Conservation (phyloP, 2,888 invertebrate genomes). For the Dorcus hopei region DNA sequence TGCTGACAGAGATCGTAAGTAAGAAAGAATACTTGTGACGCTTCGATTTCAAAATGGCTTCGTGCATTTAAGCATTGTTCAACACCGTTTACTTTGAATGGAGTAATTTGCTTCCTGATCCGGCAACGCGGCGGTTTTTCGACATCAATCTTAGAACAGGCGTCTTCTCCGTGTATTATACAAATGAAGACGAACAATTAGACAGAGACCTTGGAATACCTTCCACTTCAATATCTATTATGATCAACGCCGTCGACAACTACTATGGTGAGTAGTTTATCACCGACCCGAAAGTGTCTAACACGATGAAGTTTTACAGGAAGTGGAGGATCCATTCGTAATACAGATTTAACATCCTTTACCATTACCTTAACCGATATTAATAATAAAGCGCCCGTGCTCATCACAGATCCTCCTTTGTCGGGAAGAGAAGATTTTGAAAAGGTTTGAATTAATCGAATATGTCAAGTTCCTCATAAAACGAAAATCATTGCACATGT, state of each 20-base stretch:
- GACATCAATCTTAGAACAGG: conserved; percentile 48
- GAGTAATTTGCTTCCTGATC: too few relatives aligned
- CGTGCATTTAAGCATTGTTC: not conserved
- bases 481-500: conserved; percentile 9
- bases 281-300: too few relatives aligned
- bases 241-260: conserved; percentile 1
- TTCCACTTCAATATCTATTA: conserved; percentile 48
- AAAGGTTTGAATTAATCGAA: conserved; percentile 20
- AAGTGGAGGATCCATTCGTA: too few relatives aligned
- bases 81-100: too few relatives aligned
- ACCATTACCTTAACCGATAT: conserved; percentile 56
- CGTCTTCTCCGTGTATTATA: conserved; percentile 49
- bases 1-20: conserved; percentile 59
- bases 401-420: conserved; percentile 36
- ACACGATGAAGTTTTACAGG: too few relatives aligned
- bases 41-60: not conserved
- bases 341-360: conserved; percentile 32
- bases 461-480: not conserved
- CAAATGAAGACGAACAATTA: conserved; percentile 45
- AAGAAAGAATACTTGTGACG: not conserved
- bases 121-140: too few relatives aligned
- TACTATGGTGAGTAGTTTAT: too few relatives aligned
- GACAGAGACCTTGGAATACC: conserved; percentile 55
- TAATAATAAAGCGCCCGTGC: conserved; percentile 59
- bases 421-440: conserved; percentile 21